Conservation (phyloP, 1,140 invertebrate genomes). For the Copidosoma floridanum region DNA sequence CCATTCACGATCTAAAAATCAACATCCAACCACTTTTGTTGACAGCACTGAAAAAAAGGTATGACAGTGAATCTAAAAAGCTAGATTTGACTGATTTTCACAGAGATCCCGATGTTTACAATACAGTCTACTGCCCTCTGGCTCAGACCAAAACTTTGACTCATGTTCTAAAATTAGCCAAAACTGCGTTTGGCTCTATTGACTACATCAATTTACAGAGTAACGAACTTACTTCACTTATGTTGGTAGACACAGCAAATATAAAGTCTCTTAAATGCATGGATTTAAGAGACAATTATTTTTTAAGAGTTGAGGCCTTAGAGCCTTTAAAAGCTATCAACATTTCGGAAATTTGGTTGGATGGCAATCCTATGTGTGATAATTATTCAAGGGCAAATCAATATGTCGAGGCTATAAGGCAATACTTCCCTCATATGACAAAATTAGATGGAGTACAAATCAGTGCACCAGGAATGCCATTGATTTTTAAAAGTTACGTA, state of each 20-base stretch:
- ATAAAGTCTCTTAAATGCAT: conserved; percentile 42
- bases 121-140: conserved; percentile 53
- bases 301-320: conserved; percentile 41
- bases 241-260: conserved; percentile 44
- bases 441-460: conserved; percentile 45
- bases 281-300: conserved; percentile 55
- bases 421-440: conserved; percentile 42
- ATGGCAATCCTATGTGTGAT: conserved; percentile 52
- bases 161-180: conserved; percentile 54
- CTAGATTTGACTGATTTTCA: conserved; percentile 54
- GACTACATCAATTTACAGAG: conserved; percentile 50
- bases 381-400: conserved; percentile 43
- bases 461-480: conserved; percentile 31
- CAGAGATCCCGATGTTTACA: conserved; percentile 51
- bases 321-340: conserved; percentile 34
- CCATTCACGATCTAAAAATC: conserved; percentile 53
- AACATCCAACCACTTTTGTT: conserved; percentile 53
- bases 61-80: conserved; percentile 39
- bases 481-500: conserved; percentile 35
- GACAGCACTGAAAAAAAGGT: conserved; percentile 47
- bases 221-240: conserved; percentile 50
- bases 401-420: conserved; percentile 42
- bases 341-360: conserved; percentile 46
- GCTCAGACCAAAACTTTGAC: conserved; percentile 52
- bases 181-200: conserved; percentile 40